Evolutionary conservation across 2,888 invertebrate species (phyloP), one percentile per base, ranked within the genome.

Genomic region (Caenorhabditis becei): DNA sequence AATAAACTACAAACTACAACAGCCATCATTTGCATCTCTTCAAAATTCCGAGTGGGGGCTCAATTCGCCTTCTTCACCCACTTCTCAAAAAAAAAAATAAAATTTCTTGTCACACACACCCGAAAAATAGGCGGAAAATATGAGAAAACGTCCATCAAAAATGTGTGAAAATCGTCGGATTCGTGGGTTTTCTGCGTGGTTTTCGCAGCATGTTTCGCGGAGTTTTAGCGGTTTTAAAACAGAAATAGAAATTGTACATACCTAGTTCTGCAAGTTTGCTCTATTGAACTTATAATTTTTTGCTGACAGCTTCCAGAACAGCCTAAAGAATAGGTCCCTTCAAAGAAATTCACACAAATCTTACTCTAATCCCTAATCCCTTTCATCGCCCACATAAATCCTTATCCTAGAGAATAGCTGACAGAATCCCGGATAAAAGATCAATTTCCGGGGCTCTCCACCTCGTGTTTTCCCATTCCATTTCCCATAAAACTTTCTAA

Each of bases 11-110:
- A 56, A 56, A 56, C 56, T 56, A 56, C 32, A 56, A 18, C 56
- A 10, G 4, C 54, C 35, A 32, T 56, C 56, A 56, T 56, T 56
- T 56, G 56, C 56, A 56, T 56, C 56, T 32, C 56, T 56, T 56
- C 56, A 56, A 32, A 56, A 56, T 56, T 32, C 54, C 41, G 41
- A 16, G 41, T 16, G 41, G 41, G 41, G 11, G 41, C 16, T 16
- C 8, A 41, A 41, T 41, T 47, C 47, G 47, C 3, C 16, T 4
- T 47, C 47, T 18, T 20, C 47, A 18, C 18, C n/a, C 47, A 20
- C 47, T 20, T 20, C 18, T 20, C 47, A 47, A 18, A 2, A 2
- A n/a, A 18, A n/a, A 41, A 41, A 41, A n/a, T n/a, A n/a, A 41
- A 16, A 10, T 41, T 3, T 47, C 47, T n/a, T 47, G 47, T 47